A percentile compares a stretch with the other conserved stretches of the same genome.
phyloP scores from a whole-genome alignment of 2,888 invertebrate species.

The Theretra japonica region DNA sequence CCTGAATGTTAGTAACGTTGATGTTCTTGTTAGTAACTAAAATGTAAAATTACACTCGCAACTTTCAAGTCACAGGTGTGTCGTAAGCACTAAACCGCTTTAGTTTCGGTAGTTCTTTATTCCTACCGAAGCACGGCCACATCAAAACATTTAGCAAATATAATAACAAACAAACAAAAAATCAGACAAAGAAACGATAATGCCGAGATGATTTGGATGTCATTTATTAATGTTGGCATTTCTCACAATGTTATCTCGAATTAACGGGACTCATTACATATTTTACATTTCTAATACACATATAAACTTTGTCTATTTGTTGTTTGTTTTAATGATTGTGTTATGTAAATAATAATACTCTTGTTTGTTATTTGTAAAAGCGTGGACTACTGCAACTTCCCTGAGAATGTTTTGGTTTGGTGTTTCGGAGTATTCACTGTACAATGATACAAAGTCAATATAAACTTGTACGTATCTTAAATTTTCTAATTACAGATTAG shows the following conservation, averaged over 20 bases:
- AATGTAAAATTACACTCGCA: too few species aligned
- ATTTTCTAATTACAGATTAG: background rate
- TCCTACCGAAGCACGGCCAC: background rate
- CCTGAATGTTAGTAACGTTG: too few species aligned
- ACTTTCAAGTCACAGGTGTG: too few species aligned
- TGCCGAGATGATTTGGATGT: slow-evolving; percentile 23
- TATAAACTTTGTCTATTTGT: slow-evolving; percentile 30
- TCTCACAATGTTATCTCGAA: slow-evolving; percentile 21
- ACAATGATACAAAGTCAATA: too few species aligned
- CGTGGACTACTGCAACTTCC: slow-evolving; percentile 22
- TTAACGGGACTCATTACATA: slow-evolving; percentile 14
- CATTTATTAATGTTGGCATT: slow-evolving; percentile 31
- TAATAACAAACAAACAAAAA: slow-evolving; percentile 17
- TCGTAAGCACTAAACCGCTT: too few species aligned
- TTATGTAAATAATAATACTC: slow-evolving; percentile 40
- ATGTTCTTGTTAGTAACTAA: too few species aligned
- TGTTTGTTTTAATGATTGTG: slow-evolving; percentile 46
- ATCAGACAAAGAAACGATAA: slow-evolving; percentile 18
- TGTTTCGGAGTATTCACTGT: too few species aligned
- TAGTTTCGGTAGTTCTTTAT: background rate
- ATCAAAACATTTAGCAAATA: background rate
- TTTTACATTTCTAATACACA: slow-evolving; percentile 27
- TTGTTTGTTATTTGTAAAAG: slow-evolving; percentile 30
- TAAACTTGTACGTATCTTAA: too few species aligned
- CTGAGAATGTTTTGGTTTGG: slow-evolving; percentile 8